Evolutionary conservation across 2,113 vertebrate genomes (phyloP).

Genomic region (Euleptes europaea): DNA sequence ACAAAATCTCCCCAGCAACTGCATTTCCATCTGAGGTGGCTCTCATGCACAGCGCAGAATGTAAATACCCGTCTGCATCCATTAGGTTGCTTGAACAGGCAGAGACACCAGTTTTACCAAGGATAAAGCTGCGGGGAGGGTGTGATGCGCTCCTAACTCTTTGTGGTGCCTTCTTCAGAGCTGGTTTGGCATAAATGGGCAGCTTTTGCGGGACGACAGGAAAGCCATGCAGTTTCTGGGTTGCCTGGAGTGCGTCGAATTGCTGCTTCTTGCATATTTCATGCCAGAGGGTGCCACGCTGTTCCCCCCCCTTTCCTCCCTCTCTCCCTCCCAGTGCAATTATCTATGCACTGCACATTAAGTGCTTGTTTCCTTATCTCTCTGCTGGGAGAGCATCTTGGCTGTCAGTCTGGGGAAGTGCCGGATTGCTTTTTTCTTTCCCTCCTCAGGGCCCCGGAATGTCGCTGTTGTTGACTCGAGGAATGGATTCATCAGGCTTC

Average conservation of each 20-base stretch:
- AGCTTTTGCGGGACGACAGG: neutral
- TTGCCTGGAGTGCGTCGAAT: neutral
- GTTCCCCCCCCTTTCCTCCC: neutral
- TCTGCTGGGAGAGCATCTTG: conserved; percentile 28
- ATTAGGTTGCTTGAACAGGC: neutral
- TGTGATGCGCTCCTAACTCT: neutral
- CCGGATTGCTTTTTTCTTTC: neutral
- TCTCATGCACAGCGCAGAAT: neutral
- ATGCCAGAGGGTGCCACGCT: neutral
- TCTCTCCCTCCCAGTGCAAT: neutral
- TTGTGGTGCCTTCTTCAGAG: neutral
- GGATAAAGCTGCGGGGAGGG: neutral
- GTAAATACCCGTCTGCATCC: neutral
- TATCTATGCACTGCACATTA: neutral
- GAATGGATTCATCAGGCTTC: conserved; percentile 18
- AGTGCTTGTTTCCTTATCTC: conserved; percentile 20
- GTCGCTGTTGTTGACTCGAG: neutral
- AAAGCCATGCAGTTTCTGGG: neutral
- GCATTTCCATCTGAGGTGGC: neutral
- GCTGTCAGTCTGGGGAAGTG: neutral
- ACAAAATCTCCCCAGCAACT: neutral
- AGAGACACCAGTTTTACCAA: neutral
- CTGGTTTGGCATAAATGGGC: neutral
- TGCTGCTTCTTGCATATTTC: neutral
- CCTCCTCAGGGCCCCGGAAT: neutral